Base-by-base conservation (phyloP, 1,140 invertebrate species). In the Drosophila kepulauana region DNA sequence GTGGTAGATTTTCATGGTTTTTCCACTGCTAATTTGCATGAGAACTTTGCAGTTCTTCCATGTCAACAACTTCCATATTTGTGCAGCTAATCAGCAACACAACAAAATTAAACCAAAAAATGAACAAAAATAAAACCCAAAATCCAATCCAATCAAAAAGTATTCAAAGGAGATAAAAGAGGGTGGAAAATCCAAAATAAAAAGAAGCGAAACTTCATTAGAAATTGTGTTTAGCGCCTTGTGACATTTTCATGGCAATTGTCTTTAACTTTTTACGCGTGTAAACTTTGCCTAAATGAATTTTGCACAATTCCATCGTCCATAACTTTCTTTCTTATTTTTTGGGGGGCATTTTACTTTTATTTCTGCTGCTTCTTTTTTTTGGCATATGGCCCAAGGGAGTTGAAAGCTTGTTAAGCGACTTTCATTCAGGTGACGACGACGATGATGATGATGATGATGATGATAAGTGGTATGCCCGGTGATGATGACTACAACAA, bases 271-370 rank as follows among this genome's bases (percentile, higher is more conserved):
- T 72, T 75, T 65, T 38, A 56, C 33, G 38, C 45, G 54, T 64
- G 84, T 78, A 79, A 88, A 89, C 81, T 89, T 88, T 85, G 68
- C 43, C 65, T 70, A 81, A 88, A 85, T 88, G 81, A 88, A 81
- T 81, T 88, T 89, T 35, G 30, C 75, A 57, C 51, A 68, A 72
- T 68, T 38, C 13, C 5, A 11, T 13, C 35, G 35, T 8, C 20
- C 41, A 58, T 51, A 13, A 54, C 68, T 72, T 76, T 76, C 51
- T 33, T 33, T 8, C 7, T 33, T 25, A 25, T 33, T 33, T 33
- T 33, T 5, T 33, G 0, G 30, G 54, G 33, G 52, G 41, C 69
- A 33, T 62, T 62, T 79, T 46, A 43, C 49, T 57, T 62, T 63
- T 72, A 80, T 75, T 56, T 68, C 67, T 66, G 62, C 77, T 58